These are phyloP conservation scores for Harpagifer antarcticus DNA, from an alignment of 2,797 vertebrate genomes.

Conservation along the genomic window DNA sequence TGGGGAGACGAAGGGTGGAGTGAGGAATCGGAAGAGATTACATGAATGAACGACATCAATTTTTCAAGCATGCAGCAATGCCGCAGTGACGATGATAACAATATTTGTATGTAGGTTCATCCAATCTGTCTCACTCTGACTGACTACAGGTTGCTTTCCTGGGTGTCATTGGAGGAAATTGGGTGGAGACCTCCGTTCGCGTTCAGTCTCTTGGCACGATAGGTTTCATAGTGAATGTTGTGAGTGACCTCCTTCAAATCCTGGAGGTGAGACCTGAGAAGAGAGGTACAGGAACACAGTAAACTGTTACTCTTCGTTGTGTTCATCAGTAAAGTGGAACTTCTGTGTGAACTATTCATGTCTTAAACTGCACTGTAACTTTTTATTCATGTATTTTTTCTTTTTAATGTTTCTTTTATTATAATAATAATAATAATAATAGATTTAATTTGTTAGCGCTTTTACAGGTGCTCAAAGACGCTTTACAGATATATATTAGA, in stretches of 20 bases:
- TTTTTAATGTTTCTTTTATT: too few species aligned
- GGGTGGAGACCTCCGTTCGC: constrained; percentile 96
- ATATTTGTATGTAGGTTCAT: constrained; percentile 45
- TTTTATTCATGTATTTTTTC: too few species aligned
- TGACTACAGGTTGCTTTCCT: constrained; percentile 92
- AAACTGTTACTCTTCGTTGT: background rate
- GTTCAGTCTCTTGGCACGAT: constrained; percentile 96
- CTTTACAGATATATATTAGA: too few species aligned
- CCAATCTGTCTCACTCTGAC: constrained; percentile 33
- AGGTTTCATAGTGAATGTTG: constrained; percentile 98
- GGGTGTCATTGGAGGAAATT: constrained; percentile 86
- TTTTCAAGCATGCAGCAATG: constrained; percentile 76
- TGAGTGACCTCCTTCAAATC: constrained; percentile 99
- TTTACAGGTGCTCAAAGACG: too few species aligned
- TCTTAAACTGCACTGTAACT: too few species aligned
- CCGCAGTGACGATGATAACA: constrained; percentile 53
- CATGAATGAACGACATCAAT: constrained; percentile 53
- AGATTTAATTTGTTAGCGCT: too few species aligned
- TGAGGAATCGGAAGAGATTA: constrained; percentile 24
- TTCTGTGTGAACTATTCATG: too few species aligned
- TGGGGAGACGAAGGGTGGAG: constrained; percentile 1
- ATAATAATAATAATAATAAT: too few species aligned
- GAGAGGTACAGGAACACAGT: background rate
- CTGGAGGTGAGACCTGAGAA: constrained; percentile 94
- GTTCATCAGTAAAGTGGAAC: too few species aligned